Conservation (phyloP, 2,797 vertebrate species). For the Gymnothorax reevesii region DNA sequence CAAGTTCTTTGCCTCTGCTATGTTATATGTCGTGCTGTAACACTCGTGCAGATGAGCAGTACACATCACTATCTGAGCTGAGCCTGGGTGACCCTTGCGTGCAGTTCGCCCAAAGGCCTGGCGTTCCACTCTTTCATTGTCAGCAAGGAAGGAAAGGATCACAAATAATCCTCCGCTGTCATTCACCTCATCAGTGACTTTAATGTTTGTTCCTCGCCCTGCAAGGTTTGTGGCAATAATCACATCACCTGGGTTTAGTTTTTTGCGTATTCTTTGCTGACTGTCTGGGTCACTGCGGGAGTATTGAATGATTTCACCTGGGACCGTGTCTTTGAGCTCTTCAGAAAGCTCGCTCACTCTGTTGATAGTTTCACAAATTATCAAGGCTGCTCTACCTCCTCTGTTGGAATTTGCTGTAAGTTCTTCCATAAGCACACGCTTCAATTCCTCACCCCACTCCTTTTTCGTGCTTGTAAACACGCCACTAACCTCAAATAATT, state of each 20-base stretch:
- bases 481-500: slow-evolving; percentile 40
- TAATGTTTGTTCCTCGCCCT: slow-evolving; percentile 54
- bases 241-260: slow-evolving; percentile 44
- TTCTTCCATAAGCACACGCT: slow-evolving; percentile 13
- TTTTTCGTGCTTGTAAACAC: slow-evolving; percentile 10
- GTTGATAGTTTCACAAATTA: slow-evolving; percentile 47
- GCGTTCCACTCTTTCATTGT: slow-evolving; percentile 53
- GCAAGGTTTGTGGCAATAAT: slow-evolving; percentile 59
- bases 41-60: slow-evolving; percentile 29
- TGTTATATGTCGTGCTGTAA: background rate
- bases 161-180: slow-evolving; percentile 57
- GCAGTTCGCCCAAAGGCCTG: slow-evolving; percentile 55
- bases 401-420: slow-evolving; percentile 8
- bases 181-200: slow-evolving; percentile 56
- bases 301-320: slow-evolving; percentile 36
- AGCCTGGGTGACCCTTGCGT: slow-evolving; percentile 49
- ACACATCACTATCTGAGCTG: slow-evolving; percentile 45
- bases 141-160: slow-evolving; percentile 47
- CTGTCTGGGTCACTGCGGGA: slow-evolving; percentile 41
- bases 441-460: slow-evolving; percentile 41
- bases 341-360: slow-evolving; percentile 32
- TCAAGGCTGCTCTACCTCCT: slow-evolving; percentile 36
- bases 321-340: slow-evolving; percentile 6
- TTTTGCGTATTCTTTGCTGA: background rate
- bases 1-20: slow-evolving; percentile 32